Evolutionary conservation across 2,888 invertebrate genomes (phyloP).

Genomic region (Cryptus armator): DNA sequence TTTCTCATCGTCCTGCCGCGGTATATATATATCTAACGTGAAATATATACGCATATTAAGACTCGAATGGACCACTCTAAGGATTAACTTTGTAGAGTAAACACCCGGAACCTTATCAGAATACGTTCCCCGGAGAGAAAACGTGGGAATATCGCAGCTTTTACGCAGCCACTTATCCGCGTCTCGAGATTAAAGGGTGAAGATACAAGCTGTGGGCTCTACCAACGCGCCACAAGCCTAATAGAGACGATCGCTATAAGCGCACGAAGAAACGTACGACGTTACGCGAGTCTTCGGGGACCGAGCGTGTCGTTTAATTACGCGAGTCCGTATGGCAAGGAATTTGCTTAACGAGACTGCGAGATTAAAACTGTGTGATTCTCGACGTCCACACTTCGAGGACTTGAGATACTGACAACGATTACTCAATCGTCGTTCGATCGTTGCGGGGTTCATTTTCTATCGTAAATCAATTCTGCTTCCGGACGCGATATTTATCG

Average conservation of each 20-base stretch:
- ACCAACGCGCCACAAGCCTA: conserved; percentile 31
- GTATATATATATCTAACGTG: conserved; percentile 25
- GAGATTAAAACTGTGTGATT: neutral
- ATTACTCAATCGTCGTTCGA: conserved; percentile 6
- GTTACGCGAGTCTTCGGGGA: conserved; percentile 43
- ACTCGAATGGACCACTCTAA: conserved; percentile 75
- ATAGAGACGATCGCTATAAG: conserved; percentile 36
- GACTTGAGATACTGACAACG: neutral
- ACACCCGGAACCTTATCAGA: conserved; percentile 79
- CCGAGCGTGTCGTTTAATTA: conserved; percentile 66
- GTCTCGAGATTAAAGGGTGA: conserved; percentile 79
- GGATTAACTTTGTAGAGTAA: conserved; percentile 71
- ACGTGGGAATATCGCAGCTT: conserved; percentile 83
- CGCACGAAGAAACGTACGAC: conserved; percentile 39
- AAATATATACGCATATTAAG: conserved; percentile 20
- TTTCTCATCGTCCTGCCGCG: conserved; percentile 21
- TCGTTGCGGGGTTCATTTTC: neutral
- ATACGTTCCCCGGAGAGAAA: conserved; percentile 72
- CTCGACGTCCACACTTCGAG: neutral
- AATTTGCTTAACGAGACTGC: conserved; percentile 63
- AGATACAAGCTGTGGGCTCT: conserved; percentile 42
- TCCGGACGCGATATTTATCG: neutral
- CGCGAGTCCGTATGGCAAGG: conserved; percentile 56
- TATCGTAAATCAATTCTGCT: neutral
- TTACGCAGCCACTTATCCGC: conserved; percentile 80